These are phyloP conservation scores for Formica exsecta DNA, from an alignment of 1,140 invertebrate genomes.

Conservation along the genomic window DNA sequence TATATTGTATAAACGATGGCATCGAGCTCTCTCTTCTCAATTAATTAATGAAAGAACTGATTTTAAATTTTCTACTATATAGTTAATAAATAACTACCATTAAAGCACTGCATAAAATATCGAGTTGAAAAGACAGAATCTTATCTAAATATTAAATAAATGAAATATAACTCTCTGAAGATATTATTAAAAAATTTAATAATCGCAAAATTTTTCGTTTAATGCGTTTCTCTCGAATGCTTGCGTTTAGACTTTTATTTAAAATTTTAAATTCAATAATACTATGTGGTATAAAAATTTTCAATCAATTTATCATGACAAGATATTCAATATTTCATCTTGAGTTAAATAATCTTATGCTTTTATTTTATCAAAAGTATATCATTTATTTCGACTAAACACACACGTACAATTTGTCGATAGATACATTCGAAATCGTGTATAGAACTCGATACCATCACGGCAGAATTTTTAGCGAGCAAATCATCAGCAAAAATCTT, in stretches of 20 bases:
- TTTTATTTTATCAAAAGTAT: no score
- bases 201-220: no score
- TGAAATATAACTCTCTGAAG: no score
- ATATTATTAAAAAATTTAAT: no score
- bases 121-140: not conserved
- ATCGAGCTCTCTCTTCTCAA: not conserved
- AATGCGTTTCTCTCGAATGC: no score
- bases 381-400: no score
- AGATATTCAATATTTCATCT: not conserved
- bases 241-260: not conserved
- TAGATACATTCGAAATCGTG: not conserved
- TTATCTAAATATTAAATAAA: not conserved
- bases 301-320: not conserved
- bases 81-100: not conserved
- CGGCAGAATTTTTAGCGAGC: conserved; percentile 3
- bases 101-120: not conserved
- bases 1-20: not conserved
- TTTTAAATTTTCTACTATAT: not conserved
- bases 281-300: not conserved
- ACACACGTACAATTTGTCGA: not conserved
- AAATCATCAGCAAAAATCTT: conserved; percentile 40
- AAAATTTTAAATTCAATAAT: not conserved
- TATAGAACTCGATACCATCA: not conserved
- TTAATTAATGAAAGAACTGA: not conserved
- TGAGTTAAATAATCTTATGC: not conserved